Base-by-base conservation (phyloP, 2,888 invertebrate genomes). In the Lasioglossum calceatum region DNA sequence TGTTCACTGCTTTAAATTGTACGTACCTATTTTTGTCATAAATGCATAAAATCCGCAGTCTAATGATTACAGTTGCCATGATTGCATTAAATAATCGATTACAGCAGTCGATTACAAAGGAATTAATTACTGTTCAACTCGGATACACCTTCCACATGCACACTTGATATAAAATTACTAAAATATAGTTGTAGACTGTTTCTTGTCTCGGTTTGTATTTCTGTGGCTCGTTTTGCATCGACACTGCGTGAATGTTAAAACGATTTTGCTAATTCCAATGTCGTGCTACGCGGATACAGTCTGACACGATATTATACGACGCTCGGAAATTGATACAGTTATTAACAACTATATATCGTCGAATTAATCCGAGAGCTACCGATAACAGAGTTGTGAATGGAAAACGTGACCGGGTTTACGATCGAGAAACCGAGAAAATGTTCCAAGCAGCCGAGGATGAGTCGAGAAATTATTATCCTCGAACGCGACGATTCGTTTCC, bases 401-500 rank as follows among this genome's bases (percentile, higher is more conserved):
- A 23, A 58, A 77, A 64, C 58, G 77, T 61, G 64, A 44, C 42
- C 12, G 39, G 23, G 39, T 42, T 70, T 58, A 61, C 61, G 42
- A 64, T 23, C 23, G 64, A 44, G 27, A 32, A 44, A 8, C 19
- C 39, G 36, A 47, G n/a, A 27, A 50, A 47, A 74, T 32, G 32
- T 39, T 75, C 54, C 42, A n/a, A 27, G 16, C 12, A 39, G 19
- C 23, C 61, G 39, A 4, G 19, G 47, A 70, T 44, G 44, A 67
- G 19, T 32, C 77, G 58, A 39, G 50, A n/a, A 75, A 58, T 58
- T 64, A 84, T 74, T 70, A 54, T 64, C 54, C n/a, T 36, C 2
- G 27, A 23, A n/a, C 36, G 8, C 10, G 27, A 77, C 58, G 84
- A 78, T 79, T 81, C 36, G 70, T 27, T 64, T 50, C 47, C 58